A percentile compares a stretch with the other conserved stretches of the same genome.
Conservation (phyloP, 1,140 invertebrate species). For the Dreissena rostriformis region DNA sequence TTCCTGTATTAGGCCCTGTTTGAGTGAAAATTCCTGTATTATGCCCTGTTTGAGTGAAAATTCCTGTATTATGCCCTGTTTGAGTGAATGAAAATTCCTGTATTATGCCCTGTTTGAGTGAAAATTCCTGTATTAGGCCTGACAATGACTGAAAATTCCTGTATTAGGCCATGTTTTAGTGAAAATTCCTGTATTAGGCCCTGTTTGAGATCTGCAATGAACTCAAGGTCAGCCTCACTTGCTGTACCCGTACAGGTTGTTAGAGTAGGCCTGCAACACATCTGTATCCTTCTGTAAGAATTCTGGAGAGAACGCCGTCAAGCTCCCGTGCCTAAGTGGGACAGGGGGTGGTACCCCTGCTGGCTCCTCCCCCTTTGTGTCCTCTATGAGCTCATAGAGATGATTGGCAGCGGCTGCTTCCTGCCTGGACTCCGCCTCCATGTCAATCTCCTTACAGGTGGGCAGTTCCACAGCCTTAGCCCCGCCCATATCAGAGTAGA, state of each 20-base stretch:
- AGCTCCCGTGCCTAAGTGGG: not conserved
- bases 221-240: too few species aligned
- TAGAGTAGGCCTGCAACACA: conserved; percentile 46
- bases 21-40: not conserved
- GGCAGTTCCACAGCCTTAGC: conserved; percentile 25
- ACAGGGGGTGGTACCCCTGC: conserved; percentile 4
- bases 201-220: too few species aligned
- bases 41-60: too few species aligned
- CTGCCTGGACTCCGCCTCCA: not conserved
- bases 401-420: not conserved
- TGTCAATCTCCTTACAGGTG: conserved; percentile 20
- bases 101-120: too few species aligned
- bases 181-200: too few species aligned
- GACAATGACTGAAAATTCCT: not conserved
- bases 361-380: conserved; percentile 21
- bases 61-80: too few species aligned
- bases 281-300: conserved; percentile 49
- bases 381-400: conserved; percentile 25
- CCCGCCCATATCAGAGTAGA: not conserved
- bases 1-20: not conserved
- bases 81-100: too few species aligned
- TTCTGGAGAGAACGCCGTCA: conserved; percentile 42
- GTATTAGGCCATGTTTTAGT: not conserved
- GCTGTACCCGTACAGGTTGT: conserved; percentile 43
- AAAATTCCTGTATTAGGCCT: not conserved